A percentile compares a stretch with the other conserved stretches of the same genome.
Evolutionary conservation across 2,113 vertebrate genomes (phyloP).

Genomic region (Perca flavescens): DNA sequence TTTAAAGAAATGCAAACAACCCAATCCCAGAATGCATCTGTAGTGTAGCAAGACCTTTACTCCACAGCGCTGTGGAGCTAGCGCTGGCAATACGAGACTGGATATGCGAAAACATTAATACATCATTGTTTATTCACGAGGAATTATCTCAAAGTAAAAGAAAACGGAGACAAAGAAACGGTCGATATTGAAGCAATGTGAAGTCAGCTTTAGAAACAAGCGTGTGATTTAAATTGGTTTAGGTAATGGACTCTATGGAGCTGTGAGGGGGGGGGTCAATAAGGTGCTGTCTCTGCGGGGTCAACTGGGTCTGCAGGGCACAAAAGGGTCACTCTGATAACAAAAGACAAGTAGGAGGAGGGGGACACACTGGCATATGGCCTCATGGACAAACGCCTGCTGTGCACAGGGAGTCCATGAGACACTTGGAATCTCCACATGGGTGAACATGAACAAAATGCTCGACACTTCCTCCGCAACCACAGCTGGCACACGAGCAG

Average conservation of each 20-base stretch:
- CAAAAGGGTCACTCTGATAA: constrained; percentile 74
- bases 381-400: constrained; percentile 68
- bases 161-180: constrained; percentile 47
- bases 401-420: constrained; percentile 55
- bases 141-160: constrained; percentile 33
- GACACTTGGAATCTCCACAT: constrained; percentile 66
- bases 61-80: too few species aligned
- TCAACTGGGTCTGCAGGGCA: constrained; percentile 65
- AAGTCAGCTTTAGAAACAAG: constrained; percentile 53
- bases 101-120: constrained; percentile 18
- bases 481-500: constrained; percentile 65
- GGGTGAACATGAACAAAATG: constrained; percentile 76
- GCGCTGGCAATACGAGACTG: background rate
- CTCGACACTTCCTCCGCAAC: constrained; percentile 40
- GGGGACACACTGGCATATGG: constrained; percentile 78
- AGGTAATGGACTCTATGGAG: constrained; percentile 77
- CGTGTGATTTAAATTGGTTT: constrained; percentile 73
- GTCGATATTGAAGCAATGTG: constrained; percentile 54
- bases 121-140: constrained; percentile 35
- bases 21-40: too few species aligned
- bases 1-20: too few species aligned
- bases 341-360: constrained; percentile 70
- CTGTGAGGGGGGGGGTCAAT: constrained; percentile 72
- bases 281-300: constrained; percentile 64
- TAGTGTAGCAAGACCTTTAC: too few species aligned